Base-by-base conservation (phyloP, 2,888 invertebrate genomes). In the Idaea biselata region DNA sequence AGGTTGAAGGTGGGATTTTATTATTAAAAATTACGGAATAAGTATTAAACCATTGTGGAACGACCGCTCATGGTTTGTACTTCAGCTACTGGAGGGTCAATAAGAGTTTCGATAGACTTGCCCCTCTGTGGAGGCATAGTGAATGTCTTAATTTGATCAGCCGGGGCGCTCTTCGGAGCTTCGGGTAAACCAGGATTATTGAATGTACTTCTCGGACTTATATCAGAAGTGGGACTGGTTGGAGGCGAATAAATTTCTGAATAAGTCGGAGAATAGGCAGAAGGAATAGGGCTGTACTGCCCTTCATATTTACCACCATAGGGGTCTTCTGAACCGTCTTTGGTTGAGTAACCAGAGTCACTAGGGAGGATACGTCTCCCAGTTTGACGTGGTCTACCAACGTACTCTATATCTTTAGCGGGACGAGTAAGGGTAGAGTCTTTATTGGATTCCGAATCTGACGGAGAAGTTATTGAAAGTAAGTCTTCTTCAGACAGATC, bases 401-500 rank as follows among this genome's bases (percentile, higher is more conserved):
- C 81, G 80, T 93, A 94, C 84, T 94, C 90, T 83, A 94, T 94
- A 78, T 94, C 94, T 85, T 93, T 94, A 68, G 94, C 94, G 58
- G 93, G 91, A 78, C 94, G 93, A 60, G 93, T 91, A 60, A 93
- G 71, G 18, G 94, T 93, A 0, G 89, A 91, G 83, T 94, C 94
- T 68, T 83, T 75, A 81, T 94, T 94, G 73, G 93, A 94, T 77
- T 93, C 94, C 64, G 94, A 93, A 82, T 94, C 94, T 60, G 94
- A 93, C 1, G 89, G 91, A 65, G 94, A 89, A 1, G 89, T 91
- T 59, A 92, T 76, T 5, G 93, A 94, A 44, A 91, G 82, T 60
- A 94, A 87, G 75, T 94, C 94, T 83, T 95, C 95, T 75, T 94
- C 94, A 65, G 95, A 95, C 61, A 96, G 86, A 82, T 96, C 96